Base-by-base conservation (phyloP, 2,113 vertebrate genomes). In the Ancistrus triradiatus region DNA sequence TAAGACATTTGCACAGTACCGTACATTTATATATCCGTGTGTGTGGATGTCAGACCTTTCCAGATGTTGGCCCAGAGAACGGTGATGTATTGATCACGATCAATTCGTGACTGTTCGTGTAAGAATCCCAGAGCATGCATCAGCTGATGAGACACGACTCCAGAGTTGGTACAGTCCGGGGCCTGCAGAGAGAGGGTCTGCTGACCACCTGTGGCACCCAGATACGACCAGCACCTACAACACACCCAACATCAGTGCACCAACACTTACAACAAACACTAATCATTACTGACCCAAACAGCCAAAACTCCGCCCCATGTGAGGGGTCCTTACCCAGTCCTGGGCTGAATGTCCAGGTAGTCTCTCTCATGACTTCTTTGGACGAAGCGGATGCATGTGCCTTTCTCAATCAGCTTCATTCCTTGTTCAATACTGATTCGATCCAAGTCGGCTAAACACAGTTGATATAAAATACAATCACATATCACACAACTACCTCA, bases 371-470 rank as follows among this genome's bases (percentile, higher is more conserved):
- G 88, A 51, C 88, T 92, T 57, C 67, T 74, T 3, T 85, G 86
- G 70, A 92, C 83, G 77, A 93, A 93, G 4, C 81, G 80, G 63
- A 94, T 83, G 55, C 92, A 94, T 37, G 91, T 93, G 27, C 86
- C 75, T 0, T 84, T 81, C 69, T 89, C 86, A 63, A 92, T 71
- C 59, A 84, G 86, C 56, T 87, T 78, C 84, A 93, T 91, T 3
- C 76, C 85, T 48, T 77, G 73, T 66, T 78, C 83, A 61, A 88
- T 85, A 15, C 74, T 18, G 33, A 69, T 76, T 24, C 43, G 33
- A 13, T 88, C 86, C 7, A 69, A 28, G 1, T 84, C 83, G 74
- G 57, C 88, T 89, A 27, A 31, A 27, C 13, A 60, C 27, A 52
- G 7, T 40, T 48, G 7, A 60, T 43, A 19, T 10, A 3, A 15